These are phyloP conservation scores for Urosaurus nigricauda DNA, from an alignment of 2,797 vertebrate species.

Conservation along the genomic window DNA sequence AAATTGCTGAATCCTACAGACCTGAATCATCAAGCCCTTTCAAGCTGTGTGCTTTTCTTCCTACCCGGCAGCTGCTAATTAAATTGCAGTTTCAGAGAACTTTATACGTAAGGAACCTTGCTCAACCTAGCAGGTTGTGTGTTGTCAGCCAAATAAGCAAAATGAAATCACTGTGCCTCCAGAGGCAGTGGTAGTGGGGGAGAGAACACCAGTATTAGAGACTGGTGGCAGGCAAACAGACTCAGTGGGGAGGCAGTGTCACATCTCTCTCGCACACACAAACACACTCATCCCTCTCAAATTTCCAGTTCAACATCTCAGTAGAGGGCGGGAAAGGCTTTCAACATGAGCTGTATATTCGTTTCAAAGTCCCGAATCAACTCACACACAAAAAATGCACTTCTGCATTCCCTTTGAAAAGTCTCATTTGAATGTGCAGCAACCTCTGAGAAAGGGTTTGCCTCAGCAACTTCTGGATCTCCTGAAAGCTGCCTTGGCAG, in stretches of 20 bases:
- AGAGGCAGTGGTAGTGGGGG: not conserved
- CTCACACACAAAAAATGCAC: constrained; percentile 1
- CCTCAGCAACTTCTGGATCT: constrained; percentile 14
- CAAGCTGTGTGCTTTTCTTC: constrained; percentile 45
- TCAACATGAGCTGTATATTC: not conserved
- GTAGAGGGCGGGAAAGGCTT: not conserved
- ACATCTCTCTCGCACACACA: not conserved
- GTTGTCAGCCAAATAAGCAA: constrained; percentile 27
- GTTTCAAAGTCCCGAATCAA: not conserved
- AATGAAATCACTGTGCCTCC: constrained; percentile 1
- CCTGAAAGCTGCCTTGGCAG: constrained; percentile 27
- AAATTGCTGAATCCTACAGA: constrained; percentile 66
- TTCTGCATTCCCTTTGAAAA: constrained; percentile 35
- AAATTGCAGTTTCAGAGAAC: constrained; percentile 59
- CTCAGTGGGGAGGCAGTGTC: not conserved
- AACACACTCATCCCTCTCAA: not conserved
- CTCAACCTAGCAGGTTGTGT: constrained; percentile 24
- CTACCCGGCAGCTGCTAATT: constrained; percentile 59
- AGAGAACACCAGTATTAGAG: not conserved
- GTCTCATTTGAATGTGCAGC: constrained; percentile 12
- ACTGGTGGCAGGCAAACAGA: not conserved
- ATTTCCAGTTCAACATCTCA: constrained; percentile 17
- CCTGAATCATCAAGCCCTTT: constrained; percentile 56
- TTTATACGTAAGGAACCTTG: constrained; percentile 9
- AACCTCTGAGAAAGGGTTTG: constrained; percentile 25